Evolutionary conservation across 2,797 vertebrate genomes (phyloP).

Genomic region (Pseudochirops cupreus): DNA sequence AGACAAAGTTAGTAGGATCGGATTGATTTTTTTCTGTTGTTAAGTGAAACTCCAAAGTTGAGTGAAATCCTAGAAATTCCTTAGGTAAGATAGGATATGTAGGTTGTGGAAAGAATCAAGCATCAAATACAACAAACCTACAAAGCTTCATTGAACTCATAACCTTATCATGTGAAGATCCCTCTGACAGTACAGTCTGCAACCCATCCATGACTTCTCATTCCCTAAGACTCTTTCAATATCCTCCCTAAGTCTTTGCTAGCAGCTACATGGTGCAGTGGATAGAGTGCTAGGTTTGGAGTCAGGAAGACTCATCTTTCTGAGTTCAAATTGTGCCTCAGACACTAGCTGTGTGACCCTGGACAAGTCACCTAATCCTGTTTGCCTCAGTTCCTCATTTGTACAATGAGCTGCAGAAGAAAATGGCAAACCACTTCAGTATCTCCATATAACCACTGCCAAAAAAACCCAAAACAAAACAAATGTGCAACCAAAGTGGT

Average conservation of each 20-base stretch:
- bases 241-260: not conserved
- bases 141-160: not conserved
- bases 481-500: not conserved
- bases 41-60: not conserved
- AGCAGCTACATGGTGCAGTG: not conserved
- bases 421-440: not conserved
- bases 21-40: no score
- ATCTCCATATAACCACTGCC: not conserved
- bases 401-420: not conserved
- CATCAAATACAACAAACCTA: no score
- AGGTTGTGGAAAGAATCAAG: no score
- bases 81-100: no score
- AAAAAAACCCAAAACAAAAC: not conserved
- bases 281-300: not conserved
- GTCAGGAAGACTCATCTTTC: not conserved
- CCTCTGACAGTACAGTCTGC: not conserved
- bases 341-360: no score
- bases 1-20: no score
- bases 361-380: no score
- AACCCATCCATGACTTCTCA: no score
- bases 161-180: not conserved
- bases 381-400: no score
- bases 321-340: no score
- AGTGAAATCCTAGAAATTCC: not conserved
- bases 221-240: not conserved